Base-by-base conservation (phyloP, 2,888 invertebrate species). In the Rhagophthalmus giganteus region DNA sequence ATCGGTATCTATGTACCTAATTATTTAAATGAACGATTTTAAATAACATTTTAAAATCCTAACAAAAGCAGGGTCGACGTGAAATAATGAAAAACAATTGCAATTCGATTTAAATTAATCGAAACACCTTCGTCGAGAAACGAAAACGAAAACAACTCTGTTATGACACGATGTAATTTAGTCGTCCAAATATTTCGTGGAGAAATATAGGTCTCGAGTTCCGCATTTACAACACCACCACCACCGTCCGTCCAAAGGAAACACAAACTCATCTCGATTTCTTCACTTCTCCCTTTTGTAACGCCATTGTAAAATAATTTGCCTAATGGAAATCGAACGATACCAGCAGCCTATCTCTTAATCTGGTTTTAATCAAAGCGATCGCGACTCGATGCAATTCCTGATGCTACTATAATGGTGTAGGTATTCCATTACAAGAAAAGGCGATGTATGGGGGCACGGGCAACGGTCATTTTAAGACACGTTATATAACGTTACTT, bases 401-500 rank as follows among this genome's bases (percentile, higher is more conserved):
- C 12, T 31, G 4, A 3, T 12, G 5, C 5, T 2, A 5, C 4
- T 31, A 31, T 5, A 8, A 31, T 9, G 5, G 10, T 31, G 8
- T n/a, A n/a, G n/a, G n/a, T 4, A 11, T 11, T 9, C 12, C 10
- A 31, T 24, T 11, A n/a, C 37, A 37, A 7, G 33, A 2, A 33
- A 8, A 33, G 4, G 10, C 6, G 11, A 37, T 8, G 12, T 12
- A 11, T 11, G 25, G n/a, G n/a, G 20, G 12, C 39, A 26, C 39
- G 28, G 14, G 26, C 39, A 47, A 34, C 48, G 47, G 47, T 48
- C 47, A 49, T 32, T 49, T 47, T 37, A 42, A 40, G 38, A 44
- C 40, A 56, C 53, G 56, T 56, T 56, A 54, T 49, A 50, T 54
- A 56, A 56, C 56, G 54, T 27, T 47, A 50, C 46, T 40, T 42